phyloP scores from a whole-genome alignment of 2,797 vertebrate species.

The Pangasius krempfi region DNA sequence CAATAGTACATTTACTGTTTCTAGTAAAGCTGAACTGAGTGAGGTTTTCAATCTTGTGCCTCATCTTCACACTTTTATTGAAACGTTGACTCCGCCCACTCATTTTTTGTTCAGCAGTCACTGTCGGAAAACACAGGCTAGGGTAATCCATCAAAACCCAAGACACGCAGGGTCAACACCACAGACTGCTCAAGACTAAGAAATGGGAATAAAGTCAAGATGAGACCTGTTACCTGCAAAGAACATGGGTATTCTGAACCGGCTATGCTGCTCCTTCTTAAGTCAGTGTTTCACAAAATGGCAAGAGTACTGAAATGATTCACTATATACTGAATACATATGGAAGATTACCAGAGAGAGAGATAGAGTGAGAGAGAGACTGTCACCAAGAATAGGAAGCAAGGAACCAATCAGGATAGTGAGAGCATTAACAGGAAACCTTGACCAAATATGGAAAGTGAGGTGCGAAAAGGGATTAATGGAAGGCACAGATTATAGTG shows the following conservation, averaged over 20 bases:
- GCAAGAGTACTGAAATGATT: background rate
- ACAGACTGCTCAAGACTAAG: background rate
- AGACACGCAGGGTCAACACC: background rate
- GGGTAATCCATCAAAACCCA: background rate
- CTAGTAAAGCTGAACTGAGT: background rate
- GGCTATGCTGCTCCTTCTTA: background rate
- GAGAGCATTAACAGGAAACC: background rate
- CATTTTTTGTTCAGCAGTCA: background rate
- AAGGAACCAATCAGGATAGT: background rate
- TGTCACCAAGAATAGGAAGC: background rate
- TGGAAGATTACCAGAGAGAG: background rate
- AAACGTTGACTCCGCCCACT: background rate
- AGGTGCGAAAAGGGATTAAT: background rate
- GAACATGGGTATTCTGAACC: background rate
- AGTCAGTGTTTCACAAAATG: background rate
- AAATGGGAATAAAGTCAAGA: background rate
- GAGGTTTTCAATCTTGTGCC: background rate
- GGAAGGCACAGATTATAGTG: background rate
- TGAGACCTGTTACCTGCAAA: background rate
- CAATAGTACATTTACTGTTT: background rate
- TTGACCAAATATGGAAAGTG: background rate
- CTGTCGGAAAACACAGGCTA: background rate
- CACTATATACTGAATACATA: background rate
- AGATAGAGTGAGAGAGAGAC: background rate
- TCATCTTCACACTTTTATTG: background rate